Evolutionary conservation across 2,888 invertebrate species (phyloP).

Genomic region (Amphipoea lucens): DNA sequence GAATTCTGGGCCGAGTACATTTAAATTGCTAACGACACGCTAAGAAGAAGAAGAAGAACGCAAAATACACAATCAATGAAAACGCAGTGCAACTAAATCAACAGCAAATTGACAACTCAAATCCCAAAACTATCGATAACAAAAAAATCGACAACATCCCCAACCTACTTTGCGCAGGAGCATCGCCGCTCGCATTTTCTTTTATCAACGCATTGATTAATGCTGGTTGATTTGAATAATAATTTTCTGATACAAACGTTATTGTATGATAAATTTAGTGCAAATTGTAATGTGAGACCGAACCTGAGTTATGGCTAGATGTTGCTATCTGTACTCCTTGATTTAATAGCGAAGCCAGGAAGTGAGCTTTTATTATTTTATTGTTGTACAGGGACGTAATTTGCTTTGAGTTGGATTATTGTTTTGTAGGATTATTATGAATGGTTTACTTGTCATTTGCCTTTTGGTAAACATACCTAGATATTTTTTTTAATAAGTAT

Average conservation of each 20-base stretch:
- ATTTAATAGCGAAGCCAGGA: constrained; percentile 64
- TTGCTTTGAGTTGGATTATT: constrained; percentile 45
- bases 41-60: too few relatives aligned
- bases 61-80: not conserved
- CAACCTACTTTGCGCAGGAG: constrained; percentile 80
- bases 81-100: not conserved
- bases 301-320: constrained; percentile 67
- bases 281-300: constrained; percentile 88
- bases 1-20: too few relatives aligned
- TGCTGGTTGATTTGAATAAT: constrained; percentile 90
- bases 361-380: constrained; percentile 61
- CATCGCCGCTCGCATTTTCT: constrained; percentile 88
- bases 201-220: constrained; percentile 90
- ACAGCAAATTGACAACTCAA: not conserved
- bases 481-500: not conserved
- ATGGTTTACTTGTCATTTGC: not conserved
- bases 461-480: not conserved
- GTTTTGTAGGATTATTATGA: not conserved
- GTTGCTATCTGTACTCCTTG: constrained; percentile 63
- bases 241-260: constrained; percentile 90
- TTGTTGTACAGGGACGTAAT: constrained; percentile 50
- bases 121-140: constrained; percentile 26
- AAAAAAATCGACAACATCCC: constrained; percentile 55
- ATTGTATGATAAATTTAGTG: constrained; percentile 91
- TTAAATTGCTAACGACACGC: too few relatives aligned